These are phyloP conservation scores for Dryobotodes eremita DNA, from an alignment of 2,888 invertebrate species.

Conservation along the genomic window DNA sequence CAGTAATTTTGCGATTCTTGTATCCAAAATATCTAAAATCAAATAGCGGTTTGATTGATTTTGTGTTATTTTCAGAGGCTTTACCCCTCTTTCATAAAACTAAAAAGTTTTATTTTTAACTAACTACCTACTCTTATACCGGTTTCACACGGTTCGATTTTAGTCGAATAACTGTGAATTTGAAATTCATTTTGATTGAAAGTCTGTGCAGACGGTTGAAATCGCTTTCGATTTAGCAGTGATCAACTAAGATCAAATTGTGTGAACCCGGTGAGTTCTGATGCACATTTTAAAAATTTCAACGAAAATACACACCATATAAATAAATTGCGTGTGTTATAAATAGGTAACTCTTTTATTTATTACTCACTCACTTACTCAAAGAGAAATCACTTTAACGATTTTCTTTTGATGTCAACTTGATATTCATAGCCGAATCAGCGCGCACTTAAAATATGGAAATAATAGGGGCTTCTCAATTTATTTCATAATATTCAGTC, in stretches of 20 bases:
- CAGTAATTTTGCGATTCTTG: conserved; percentile 2
- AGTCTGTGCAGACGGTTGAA: neutral
- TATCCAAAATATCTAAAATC: conserved; percentile 13
- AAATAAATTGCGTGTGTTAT: neutral
- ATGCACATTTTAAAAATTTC: neutral
- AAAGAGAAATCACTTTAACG: conserved; percentile 30
- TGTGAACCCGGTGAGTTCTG: neutral
- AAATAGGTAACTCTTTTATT: conserved; percentile 13
- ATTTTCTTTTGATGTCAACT: conserved; percentile 48
- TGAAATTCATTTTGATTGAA: neutral
- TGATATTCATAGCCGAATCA: conserved; percentile 61
- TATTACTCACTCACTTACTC: neutral
- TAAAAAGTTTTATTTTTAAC: neutral
- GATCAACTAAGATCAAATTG: too few relatives aligned
- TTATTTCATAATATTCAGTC: conserved; percentile 61
- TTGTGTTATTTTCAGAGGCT: neutral
- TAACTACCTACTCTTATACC: neutral
- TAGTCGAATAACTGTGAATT: neutral
- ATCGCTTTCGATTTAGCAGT: too few relatives aligned
- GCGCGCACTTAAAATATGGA: conserved; percentile 55
- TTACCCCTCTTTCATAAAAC: neutral
- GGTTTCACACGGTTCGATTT: neutral
- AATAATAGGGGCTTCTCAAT: conserved; percentile 56
- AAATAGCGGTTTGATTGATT: neutral
- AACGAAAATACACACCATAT: neutral